Evolutionary conservation across 1,140 invertebrate genomes (phyloP), one percentile per base, ranked within the genome.

Genomic region (Papilio machaon): DNA sequence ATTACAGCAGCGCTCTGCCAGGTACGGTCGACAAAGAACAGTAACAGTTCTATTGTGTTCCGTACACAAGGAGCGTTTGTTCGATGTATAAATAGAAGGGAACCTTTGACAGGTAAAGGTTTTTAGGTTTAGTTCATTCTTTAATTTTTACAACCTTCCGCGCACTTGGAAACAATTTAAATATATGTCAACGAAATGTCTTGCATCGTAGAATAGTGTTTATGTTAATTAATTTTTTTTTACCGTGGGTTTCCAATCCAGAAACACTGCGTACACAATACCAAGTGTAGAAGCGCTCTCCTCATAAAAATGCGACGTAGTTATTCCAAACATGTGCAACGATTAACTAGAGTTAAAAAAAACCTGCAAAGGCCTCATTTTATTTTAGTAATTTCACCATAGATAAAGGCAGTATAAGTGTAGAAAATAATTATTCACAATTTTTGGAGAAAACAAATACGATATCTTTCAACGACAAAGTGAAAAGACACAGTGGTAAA

Each of bases 11-110:
- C 60, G 60, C 49, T 17, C 49, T 6, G 15, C 49, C 30, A 70
- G 64, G 64, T 70, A 70, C 13, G 15, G 15, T 17, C 64, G 30
- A 38, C 2, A 70, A 30, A 35, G 64, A 70, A 70, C 30, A 35
- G 64, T 67, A 70, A 70, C 30, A 38, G 35, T 70, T 70, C 30
- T 35, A 70, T 70, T 70, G 64, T 70, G 13, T 70, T 70, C 30
- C 30, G 11, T 13, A 19, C 8, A 15, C 30, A 70, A 70, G 60
- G 23, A 64, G 3, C 60, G 30, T 70, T 70, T 70, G 30, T 70
- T 70, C 30, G 30, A 70, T 38, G 64, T 35, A 13, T 38, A 70
- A 70, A 70, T 70, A 38, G 13, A 4, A 70, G 64, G 30, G 23
- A 70, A 11, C 23, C 11, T 35, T 23, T 38, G 13, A 70, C 64